Percentiles rank a stretch among this genome's conserved stretches.
Evolutionary conservation across 1,140 invertebrate genomes (phyloP).

Genomic region (Araneus ventricosus): DNA sequence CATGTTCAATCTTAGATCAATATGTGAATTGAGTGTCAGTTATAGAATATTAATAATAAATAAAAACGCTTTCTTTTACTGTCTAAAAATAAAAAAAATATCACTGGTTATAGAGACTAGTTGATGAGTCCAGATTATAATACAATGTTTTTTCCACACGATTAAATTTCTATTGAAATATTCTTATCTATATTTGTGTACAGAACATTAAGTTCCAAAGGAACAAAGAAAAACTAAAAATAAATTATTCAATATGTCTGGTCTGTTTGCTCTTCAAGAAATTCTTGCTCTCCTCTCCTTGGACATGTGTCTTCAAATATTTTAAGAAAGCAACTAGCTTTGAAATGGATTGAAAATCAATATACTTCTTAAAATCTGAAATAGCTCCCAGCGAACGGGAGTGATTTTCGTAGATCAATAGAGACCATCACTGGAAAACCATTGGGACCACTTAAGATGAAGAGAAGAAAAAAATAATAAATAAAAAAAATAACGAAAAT

Average conservation of each 20-base stretch:
- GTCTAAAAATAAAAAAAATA: no score
- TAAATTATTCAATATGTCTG: neutral
- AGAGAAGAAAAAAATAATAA: constrained; percentile 2
- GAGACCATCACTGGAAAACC: constrained; percentile 68
- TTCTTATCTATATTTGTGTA: neutral
- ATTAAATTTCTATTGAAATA: neutral
- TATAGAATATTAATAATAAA: no score
- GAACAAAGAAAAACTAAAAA: neutral
- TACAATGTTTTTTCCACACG: neutral
- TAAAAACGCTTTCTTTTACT: no score
- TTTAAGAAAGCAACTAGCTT: constrained; percentile 49
- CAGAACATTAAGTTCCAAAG: neutral
- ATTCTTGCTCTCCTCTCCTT: neutral
- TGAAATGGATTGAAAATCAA: constrained; percentile 68
- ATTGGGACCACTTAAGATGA: constrained; percentile 62
- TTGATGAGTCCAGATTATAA: no score
- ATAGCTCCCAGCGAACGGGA: constrained; percentile 45
- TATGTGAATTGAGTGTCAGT: no score
- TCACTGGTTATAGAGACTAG: no score
- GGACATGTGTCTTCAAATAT: constrained; percentile 47
- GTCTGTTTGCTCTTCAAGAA: constrained; percentile 11
- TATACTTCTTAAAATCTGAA: constrained; percentile 63
- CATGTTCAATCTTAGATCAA: no score
- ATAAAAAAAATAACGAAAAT: neutral
- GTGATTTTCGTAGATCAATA: constrained; percentile 65